These are phyloP conservation scores for Brachyalestes nurse DNA, from an alignment of 2,797 vertebrate species.

Conservation along the genomic window DNA sequence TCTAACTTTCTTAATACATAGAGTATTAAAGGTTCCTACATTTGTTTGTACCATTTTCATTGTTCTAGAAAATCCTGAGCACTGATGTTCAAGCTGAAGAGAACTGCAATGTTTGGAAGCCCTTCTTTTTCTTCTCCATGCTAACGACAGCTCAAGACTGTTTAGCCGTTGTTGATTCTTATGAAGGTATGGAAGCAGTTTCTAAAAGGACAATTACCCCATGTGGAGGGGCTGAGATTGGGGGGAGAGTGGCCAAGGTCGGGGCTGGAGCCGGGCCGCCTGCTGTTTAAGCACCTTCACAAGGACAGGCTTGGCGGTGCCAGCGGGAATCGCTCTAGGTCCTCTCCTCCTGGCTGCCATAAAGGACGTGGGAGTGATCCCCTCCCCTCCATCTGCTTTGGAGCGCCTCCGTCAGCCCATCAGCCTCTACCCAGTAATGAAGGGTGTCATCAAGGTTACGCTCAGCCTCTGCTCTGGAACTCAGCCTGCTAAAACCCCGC, in stretches of 20 bases:
- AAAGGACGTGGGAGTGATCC: slow-evolving; percentile 63
- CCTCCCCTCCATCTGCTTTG: slow-evolving; percentile 83
- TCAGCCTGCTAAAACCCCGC: slow-evolving; percentile 60
- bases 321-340: slow-evolving; percentile 57
- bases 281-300: slow-evolving; percentile 76
- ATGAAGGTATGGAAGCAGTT: slow-evolving; percentile 49
- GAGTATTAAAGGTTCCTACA: too few relatives aligned
- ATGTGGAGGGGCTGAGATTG: slow-evolving; percentile 55
- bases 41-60: too few relatives aligned
- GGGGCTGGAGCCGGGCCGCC: slow-evolving; percentile 64
- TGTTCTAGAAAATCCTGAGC: too few relatives aligned
- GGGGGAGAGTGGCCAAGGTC: slow-evolving; percentile 68
- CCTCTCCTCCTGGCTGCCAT: slow-evolving; percentile 64
- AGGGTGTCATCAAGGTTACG: slow-evolving; percentile 84
- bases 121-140: background rate
- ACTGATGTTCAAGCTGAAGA: too few relatives aligned
- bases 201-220: slow-evolving; percentile 48
- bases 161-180: slow-evolving; percentile 38
- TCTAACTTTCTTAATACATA: too few relatives aligned
- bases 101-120: background rate
- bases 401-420: slow-evolving; percentile 73
- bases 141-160: background rate
- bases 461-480: slow-evolving; percentile 67
- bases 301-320: slow-evolving; percentile 67
- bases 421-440: slow-evolving; percentile 75